Base-by-base conservation (phyloP, 2,888 invertebrate species). In the Zygaena filipendulae region DNA sequence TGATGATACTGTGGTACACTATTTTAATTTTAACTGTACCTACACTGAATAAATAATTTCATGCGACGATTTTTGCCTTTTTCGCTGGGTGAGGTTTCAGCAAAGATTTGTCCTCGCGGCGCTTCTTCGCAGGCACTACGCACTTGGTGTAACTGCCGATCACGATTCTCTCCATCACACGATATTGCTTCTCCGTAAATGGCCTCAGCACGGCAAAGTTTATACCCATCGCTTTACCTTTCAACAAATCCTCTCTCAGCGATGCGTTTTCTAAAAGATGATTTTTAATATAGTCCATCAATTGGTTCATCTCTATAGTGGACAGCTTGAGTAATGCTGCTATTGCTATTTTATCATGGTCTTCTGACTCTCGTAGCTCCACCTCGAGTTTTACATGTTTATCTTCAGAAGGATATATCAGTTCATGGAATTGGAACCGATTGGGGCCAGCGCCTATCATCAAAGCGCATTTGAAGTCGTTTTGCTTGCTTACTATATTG, bases 391-490 rank as follows among this genome's bases (percentile, higher is more conserved):
- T 64, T n/a, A 71, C 40, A 26, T 62, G 54, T 8, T 50, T 42
- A 9, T 59, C 52, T 8, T 49, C 47, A n/a, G 54, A 43, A 1
- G 77, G 77, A 37, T 75, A 77, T 30, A 77, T 70, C 6, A 64
- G 59, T 47, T 75, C 60, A 47, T 69, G 66, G 3, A 72, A 49
- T 37, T 68, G 66, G 35, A 72, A 75, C 27, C 77, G 59, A 33
- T 75, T 74, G 3, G 77, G 72, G 2, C 77, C 77, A 2, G 71
- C 60, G 11, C 77, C 75, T 2, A 56, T 55, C 61, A 75, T 50
- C 27, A 75, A 40, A 1, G 59, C 75, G 35, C 75, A 74, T 44
- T 49, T 59, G 42, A 79, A 79, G 44, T 61, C 47, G 22, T 48
- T 47, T 35, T 71, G 71, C 30, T 56, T 62, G 10, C 52, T 51